Evolutionary conservation across 2,113 vertebrate species (phyloP).

Genomic region (Coregonus clupeaformis): DNA sequence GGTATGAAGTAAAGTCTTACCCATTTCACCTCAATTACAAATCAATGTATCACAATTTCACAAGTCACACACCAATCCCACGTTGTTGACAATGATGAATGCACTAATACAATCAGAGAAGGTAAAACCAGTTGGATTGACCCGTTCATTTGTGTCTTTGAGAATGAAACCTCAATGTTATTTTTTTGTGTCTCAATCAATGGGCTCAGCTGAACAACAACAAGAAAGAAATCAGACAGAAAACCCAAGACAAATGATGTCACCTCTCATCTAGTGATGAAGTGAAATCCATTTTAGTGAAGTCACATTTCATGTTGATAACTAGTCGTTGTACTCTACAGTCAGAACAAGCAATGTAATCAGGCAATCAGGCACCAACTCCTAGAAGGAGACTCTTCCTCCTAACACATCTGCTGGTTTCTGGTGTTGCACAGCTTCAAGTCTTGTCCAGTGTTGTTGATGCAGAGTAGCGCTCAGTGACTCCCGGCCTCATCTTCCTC

Average conservation of each 20-base stretch:
- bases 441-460: conserved; percentile 10
- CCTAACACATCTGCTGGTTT: conserved; percentile 38
- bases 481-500: conserved; percentile 25
- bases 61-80: neutral
- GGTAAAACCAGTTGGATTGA: conserved; percentile 69
- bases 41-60: neutral
- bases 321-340: neutral
- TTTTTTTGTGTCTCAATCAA: conserved; percentile 37
- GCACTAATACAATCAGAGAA: neutral
- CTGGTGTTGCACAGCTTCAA: conserved; percentile 48
- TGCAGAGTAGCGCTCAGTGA: neutral
- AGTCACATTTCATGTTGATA: neutral
- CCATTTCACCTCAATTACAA: neutral
- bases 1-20: neutral
- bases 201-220: conserved; percentile 57
- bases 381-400: neutral
- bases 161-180: conserved; percentile 53
- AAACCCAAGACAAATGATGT: neutral
- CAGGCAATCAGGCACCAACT: neutral
- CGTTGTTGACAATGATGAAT: neutral
- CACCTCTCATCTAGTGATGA: neutral
- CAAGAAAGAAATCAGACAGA: conserved; percentile 50
- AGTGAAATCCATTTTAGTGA: too few species aligned
- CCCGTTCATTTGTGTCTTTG: conserved; percentile 60
- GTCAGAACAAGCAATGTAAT: neutral